Percentiles rank a stretch among this genome's conserved stretches.
phyloP scores from a whole-genome alignment of 2,113 vertebrate species.

The Bos taurus region ARS-UCD2.0 NC_037342.1:44941501-44942000 shows the following conservation, averaged over 20 bases:
- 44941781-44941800: constrained; percentile 40
- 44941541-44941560: background rate
- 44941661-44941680: constrained; percentile 16
- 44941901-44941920: constrained; percentile 55
- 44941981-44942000: constrained; percentile 66
- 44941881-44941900: constrained; percentile 49
- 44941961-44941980: constrained; percentile 53
- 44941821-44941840: constrained; percentile 50
- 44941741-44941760: constrained; percentile 24
- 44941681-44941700: constrained; percentile 58
- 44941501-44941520: background rate
- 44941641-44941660: constrained; percentile 7
- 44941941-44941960: constrained; percentile 57
- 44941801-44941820: constrained; percentile 61
- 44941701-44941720: constrained; percentile 24
- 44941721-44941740: constrained; percentile 28
- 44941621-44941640: background rate
- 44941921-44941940: constrained; percentile 58
- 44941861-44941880: constrained; percentile 49
- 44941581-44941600: background rate
- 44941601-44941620: background rate
- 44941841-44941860: constrained; percentile 61
- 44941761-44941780: constrained; percentile 32
- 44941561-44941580: background rate
- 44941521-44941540: background rate